These are phyloP conservation scores for Epizoanthus fatuus DNA, from an alignment of 92 coral and sea anemone species.

Conservation along the genomic window DNA sequence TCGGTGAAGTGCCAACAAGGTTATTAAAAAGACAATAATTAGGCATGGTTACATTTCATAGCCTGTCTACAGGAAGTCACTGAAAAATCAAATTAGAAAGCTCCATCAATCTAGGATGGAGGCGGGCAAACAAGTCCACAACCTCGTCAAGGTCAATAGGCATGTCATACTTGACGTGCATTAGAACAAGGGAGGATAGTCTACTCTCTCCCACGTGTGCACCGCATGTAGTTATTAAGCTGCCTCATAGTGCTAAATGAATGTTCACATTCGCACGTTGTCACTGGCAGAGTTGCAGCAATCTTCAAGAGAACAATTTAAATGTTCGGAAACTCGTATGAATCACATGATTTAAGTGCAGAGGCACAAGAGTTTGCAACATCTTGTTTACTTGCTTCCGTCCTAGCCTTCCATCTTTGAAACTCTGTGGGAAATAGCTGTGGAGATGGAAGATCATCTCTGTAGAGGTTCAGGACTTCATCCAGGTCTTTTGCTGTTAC, in stretches of 20 bases:
- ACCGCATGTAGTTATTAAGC: constrained; percentile 58
- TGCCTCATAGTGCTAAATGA: constrained; percentile 54
- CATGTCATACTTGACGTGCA: constrained; percentile 56
- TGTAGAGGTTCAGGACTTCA: not conserved
- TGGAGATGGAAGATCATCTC: constrained; percentile 31
- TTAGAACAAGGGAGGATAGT: constrained; percentile 61
- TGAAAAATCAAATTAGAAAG: constrained; percentile 50
- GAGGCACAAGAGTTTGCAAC: constrained; percentile 46
- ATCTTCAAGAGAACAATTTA: constrained; percentile 42
- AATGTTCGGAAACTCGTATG: too few relatives aligned
- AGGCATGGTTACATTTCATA: too few relatives aligned
- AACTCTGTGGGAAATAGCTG: constrained; percentile 35
- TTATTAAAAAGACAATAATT: not conserved
- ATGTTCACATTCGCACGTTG: constrained; percentile 60
- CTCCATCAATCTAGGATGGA: constrained; percentile 62
- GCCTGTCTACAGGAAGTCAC: not conserved
- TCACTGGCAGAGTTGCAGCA: constrained; percentile 64
- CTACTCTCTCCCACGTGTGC: constrained; percentile 67
- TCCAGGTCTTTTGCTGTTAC: not conserved
- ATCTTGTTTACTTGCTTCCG: constrained; percentile 11
- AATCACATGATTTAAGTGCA: too few relatives aligned
- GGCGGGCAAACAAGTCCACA: constrained; percentile 47
- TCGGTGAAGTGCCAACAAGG: constrained; percentile 1
- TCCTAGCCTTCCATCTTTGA: constrained; percentile 34
- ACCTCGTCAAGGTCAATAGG: constrained; percentile 58